Evolutionary conservation across 2,797 vertebrate genomes (phyloP).

Genomic region (Sardinella longiceps): DNA sequence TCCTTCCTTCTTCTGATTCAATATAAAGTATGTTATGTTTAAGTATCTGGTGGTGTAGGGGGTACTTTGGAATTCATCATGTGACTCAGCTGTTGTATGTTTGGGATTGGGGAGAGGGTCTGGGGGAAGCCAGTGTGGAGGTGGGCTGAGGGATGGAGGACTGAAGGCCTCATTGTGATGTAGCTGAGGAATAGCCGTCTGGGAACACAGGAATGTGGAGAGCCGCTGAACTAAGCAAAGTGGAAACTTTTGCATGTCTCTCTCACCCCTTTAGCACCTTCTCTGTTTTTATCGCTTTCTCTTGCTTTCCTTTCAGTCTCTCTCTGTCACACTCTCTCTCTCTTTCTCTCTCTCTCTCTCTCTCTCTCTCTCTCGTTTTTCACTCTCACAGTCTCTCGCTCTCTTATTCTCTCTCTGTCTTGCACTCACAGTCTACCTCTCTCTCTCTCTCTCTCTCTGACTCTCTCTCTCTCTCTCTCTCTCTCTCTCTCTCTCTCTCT

Average conservation of each 20-base stretch:
- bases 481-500: not conserved
- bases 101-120: constrained; percentile 4
- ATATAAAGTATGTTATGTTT: no score
- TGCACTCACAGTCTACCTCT: no score
- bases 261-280: not conserved
- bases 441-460: not conserved
- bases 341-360: constrained; percentile 49
- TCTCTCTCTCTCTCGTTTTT: not conserved
- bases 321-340: no score
- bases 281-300: no score
- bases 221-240: constrained; percentile 39
- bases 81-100: no score
- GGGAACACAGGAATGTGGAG: constrained; percentile 44
- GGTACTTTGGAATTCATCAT: no score
- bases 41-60: no score
- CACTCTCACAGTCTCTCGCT: not conserved
- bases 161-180: constrained; percentile 64
- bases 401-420: no score
- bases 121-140: constrained; percentile 54
- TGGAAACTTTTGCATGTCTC: not conserved
- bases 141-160: not conserved
- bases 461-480: constrained; percentile 36
- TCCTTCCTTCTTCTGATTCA: no score
- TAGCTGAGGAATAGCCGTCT: constrained; percentile 58
- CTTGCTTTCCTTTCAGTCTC: no score